These are phyloP conservation scores for Apostichopus californicus DNA, from an alignment of 35 echinoderm and acorn worm genomes.

Conservation along the genomic window DNA sequence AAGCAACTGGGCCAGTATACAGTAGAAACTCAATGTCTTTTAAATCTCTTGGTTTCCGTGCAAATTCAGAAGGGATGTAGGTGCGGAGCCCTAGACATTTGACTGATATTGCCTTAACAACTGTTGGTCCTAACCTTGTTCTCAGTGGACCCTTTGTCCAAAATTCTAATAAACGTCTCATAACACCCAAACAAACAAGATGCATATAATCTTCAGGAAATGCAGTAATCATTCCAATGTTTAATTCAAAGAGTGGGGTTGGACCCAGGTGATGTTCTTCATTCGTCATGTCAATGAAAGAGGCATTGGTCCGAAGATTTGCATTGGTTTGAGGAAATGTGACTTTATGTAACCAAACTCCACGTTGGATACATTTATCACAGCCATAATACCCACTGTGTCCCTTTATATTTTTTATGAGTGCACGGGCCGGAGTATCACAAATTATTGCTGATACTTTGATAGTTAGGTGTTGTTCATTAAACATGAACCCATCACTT, in stretches of 20 bases:
- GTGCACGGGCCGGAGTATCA: conserved; percentile 75
- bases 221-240: conserved; percentile 13
- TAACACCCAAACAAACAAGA: conserved; percentile 70
- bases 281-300: not conserved
- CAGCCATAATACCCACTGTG: conserved; percentile 64
- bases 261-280: conserved; percentile 45
- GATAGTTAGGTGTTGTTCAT: conserved; percentile 23
- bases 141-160: conserved; percentile 69
- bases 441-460: conserved; percentile 68
- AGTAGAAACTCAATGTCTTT: conserved; percentile 54
- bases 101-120: conserved; percentile 22
- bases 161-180: conserved; percentile 37
- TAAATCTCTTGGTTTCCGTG: conserved; percentile 56
- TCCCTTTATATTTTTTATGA: conserved; percentile 59
- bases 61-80: conserved; percentile 58
- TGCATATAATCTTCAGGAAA: conserved; percentile 87
- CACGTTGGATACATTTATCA: conserved; percentile 61
- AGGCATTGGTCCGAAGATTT: not conserved
- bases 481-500: conserved; percentile 28
- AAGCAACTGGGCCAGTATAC: conserved; percentile 59
- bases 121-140: not conserved
- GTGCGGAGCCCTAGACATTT: not conserved
- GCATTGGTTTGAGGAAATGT: conserved; percentile 36
- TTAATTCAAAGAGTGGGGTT: conserved; percentile 37
- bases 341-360: conserved; percentile 21